phyloP scores from a whole-genome alignment of 2,797 vertebrate genomes.

The Anolis apletophallus region DNA sequence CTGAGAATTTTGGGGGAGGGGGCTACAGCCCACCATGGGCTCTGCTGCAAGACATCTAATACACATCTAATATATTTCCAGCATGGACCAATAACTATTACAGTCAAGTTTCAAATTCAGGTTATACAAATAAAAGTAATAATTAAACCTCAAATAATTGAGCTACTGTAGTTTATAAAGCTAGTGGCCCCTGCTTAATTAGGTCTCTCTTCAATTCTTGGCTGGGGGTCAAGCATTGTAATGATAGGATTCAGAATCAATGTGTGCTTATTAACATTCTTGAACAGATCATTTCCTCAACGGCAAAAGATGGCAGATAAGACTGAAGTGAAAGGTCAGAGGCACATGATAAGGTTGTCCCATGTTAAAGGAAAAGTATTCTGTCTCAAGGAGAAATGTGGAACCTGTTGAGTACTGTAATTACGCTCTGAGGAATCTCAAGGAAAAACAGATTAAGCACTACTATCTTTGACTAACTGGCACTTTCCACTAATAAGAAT shows the following conservation, averaged over 20 bases:
- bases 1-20: too few relatives aligned
- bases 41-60: not conserved
- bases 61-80: not conserved
- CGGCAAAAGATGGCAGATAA: not conserved
- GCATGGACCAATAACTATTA: rapidly evolving
- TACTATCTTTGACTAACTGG: too few relatives aligned
- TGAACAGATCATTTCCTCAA: not conserved
- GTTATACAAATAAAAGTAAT: not conserved
- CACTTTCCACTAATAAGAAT: too few relatives aligned
- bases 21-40: not conserved
- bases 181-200: not conserved
- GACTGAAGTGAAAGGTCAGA: not conserved
- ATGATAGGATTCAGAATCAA: not conserved
- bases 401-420: too few relatives aligned
- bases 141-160: not conserved
- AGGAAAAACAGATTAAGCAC: too few relatives aligned
- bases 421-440: too few relatives aligned
- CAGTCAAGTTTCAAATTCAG: not conserved
- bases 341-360: too few relatives aligned
- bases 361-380: too few relatives aligned
- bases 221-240: not conserved
- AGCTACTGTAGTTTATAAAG: not conserved
- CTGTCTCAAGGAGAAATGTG: too few relatives aligned
- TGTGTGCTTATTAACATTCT: not conserved
- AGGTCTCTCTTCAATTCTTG: not conserved